Conservation (phyloP, 1,140 invertebrate species). For the Drosophila mayri region DNA sequence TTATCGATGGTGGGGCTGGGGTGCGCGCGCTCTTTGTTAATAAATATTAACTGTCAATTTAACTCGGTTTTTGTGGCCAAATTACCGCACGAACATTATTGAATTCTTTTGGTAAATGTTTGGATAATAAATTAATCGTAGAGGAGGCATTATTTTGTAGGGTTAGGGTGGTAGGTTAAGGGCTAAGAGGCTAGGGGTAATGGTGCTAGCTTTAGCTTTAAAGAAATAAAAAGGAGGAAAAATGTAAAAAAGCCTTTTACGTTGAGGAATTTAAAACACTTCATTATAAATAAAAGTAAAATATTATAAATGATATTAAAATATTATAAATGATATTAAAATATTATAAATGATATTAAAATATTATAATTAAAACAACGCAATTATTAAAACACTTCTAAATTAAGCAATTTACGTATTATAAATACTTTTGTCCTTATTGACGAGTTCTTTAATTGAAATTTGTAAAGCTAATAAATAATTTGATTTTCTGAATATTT, state of each 20-base stretch:
- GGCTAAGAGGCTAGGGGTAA: no score
- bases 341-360: no score
- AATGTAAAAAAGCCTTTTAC: not conserved
- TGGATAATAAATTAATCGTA: not conserved
- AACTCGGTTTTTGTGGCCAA: slow-evolving; percentile 1
- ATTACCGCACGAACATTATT: slow-evolving; percentile 1
- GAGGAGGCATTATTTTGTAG: not conserved
- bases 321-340: no score
- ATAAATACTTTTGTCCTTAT: not conserved
- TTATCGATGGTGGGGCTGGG: slow-evolving; percentile 5
- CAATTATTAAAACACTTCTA: not conserved
- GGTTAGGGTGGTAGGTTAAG: not conserved
- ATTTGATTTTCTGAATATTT: not conserved
- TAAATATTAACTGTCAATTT: slow-evolving; percentile 18
- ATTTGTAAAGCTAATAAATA: not conserved
- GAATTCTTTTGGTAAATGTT: slow-evolving; percentile 1
- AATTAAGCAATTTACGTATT: not conserved
- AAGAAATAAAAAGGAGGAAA: not conserved
- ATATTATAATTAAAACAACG: no score
- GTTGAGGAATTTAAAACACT: no score
- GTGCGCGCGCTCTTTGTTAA: not conserved
- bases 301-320: no score
- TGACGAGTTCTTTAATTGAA: not conserved
- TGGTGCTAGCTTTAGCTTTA: no score
- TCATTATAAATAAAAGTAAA: no score